These are phyloP conservation scores for Drosophila cyrtoloma DNA, from an alignment of 2,888 invertebrate species.

Conservation along the genomic window DNA sequence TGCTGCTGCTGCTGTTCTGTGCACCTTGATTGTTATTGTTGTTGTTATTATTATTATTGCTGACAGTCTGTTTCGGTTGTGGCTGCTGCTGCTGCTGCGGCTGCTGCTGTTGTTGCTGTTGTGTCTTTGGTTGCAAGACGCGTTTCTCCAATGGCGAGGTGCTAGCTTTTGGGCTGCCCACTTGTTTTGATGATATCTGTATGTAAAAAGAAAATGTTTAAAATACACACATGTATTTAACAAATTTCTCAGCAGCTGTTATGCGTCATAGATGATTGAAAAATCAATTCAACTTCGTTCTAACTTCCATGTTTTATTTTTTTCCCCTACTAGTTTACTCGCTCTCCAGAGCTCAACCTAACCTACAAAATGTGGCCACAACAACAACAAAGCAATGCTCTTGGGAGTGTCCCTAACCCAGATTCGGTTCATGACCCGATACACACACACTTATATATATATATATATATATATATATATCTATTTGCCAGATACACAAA, in stretches of 20 bases:
- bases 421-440: slow-evolving; percentile 42
- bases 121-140: slow-evolving; percentile 89
- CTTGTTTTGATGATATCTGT: slow-evolving; percentile 85
- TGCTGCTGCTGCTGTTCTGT: slow-evolving; percentile 58
- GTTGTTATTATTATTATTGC: slow-evolving; percentile 60
- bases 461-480: neutral
- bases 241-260: neutral
- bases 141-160: slow-evolving; percentile 88
- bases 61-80: slow-evolving; percentile 61
- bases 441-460: slow-evolving; percentile 8
- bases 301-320: neutral
- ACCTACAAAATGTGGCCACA: slow-evolving; percentile 37
- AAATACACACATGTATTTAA: neutral
- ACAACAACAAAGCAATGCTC: slow-evolving; percentile 13
- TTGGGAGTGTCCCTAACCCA: slow-evolving; percentile 76
- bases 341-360: slow-evolving; percentile 19
- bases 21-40: slow-evolving; percentile 62
- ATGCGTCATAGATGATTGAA: slow-evolving; percentile 26
- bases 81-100: slow-evolving; percentile 47
- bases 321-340: slow-evolving; percentile 1
- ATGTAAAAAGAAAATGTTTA: slow-evolving; percentile 36
- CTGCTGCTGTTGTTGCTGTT: slow-evolving; percentile 59
- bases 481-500: neutral
- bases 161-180: slow-evolving; percentile 84
- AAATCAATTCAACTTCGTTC: slow-evolving; percentile 63